These are phyloP conservation scores for Lepisosteus oculatus DNA, from an alignment of 2,113 vertebrate genomes.

Conservation along the genomic window DNA sequence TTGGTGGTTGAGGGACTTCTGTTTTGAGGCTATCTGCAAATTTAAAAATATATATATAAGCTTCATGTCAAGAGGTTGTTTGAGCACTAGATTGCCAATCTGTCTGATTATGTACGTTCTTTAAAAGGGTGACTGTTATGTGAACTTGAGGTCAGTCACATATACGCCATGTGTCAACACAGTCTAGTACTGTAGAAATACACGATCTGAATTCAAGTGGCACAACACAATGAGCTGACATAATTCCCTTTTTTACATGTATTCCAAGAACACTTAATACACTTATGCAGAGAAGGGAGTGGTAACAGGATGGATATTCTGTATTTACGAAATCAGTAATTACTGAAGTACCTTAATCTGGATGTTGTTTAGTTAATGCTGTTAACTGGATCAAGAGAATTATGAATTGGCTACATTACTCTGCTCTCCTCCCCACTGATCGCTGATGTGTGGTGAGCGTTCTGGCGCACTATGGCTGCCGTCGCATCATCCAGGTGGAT, in stretches of 20 bases:
- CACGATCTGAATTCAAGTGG: not conserved
- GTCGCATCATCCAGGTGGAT: too few relatives aligned
- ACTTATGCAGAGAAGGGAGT: too few relatives aligned
- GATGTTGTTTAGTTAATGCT: too few relatives aligned
- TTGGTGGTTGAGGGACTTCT: not conserved
- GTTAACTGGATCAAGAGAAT: too few relatives aligned
- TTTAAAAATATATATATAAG: not conserved
- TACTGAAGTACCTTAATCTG: too few relatives aligned
- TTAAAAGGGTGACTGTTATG: slow-evolving; percentile 1
- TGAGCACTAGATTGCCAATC: slow-evolving; percentile 15
- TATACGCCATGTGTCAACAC: not conserved
- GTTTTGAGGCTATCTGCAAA: not conserved
- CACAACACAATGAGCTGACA: not conserved
- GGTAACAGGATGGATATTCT: too few relatives aligned
- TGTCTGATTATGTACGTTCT: slow-evolving; percentile 8
- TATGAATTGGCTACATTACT: too few relatives aligned
- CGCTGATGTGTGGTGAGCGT: too few relatives aligned
- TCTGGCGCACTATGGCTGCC: too few relatives aligned
- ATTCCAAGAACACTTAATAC: not conserved
- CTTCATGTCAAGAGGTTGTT: not conserved
- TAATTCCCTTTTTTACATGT: not conserved
- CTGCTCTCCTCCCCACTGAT: too few relatives aligned
- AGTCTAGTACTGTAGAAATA: slow-evolving; percentile 2
- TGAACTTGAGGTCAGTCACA: not conserved
- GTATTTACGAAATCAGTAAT: too few relatives aligned